Conservation (phyloP, 2,113 vertebrate species). For the Ranitomeya variabilis region DNA sequence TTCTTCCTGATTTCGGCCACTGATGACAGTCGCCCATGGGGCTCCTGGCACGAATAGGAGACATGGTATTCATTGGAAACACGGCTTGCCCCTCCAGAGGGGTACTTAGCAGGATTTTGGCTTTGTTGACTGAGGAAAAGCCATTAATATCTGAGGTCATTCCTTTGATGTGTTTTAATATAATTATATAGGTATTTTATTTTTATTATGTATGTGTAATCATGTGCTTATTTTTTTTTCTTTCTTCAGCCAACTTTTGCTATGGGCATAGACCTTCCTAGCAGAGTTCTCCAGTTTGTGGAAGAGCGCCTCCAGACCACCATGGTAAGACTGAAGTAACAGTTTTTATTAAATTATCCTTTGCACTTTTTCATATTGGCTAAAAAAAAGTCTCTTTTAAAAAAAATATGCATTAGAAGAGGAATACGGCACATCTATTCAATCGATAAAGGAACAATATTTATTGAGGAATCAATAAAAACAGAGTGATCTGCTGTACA, state of each 20-base stretch:
- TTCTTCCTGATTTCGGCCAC: background rate
- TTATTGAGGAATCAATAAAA: no score
- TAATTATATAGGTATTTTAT: no score
- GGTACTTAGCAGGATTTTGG: background rate
- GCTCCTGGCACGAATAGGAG: background rate
- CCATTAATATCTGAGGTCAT: background rate
- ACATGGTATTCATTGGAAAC: background rate
- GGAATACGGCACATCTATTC: no score
- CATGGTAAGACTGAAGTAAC: conserved; percentile 73
- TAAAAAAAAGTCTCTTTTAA: no score
- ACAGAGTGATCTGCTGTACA: no score
- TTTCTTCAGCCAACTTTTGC: conserved; percentile 65
- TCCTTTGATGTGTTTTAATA: background rate
- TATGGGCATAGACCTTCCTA: conserved; percentile 64
- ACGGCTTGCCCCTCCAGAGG: background rate
- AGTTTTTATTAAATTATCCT: background rate
- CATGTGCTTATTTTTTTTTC: background rate
- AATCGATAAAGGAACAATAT: no score
- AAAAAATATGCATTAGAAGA: no score
- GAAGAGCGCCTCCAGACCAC: conserved; percentile 78
- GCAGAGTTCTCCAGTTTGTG: conserved; percentile 74
- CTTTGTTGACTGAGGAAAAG: background rate
- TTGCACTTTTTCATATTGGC: no score
- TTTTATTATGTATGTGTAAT: background rate
- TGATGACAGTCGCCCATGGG: background rate